Conservation (phyloP, 1,140 invertebrate genomes). For the Zaprionus davidi region DNA sequence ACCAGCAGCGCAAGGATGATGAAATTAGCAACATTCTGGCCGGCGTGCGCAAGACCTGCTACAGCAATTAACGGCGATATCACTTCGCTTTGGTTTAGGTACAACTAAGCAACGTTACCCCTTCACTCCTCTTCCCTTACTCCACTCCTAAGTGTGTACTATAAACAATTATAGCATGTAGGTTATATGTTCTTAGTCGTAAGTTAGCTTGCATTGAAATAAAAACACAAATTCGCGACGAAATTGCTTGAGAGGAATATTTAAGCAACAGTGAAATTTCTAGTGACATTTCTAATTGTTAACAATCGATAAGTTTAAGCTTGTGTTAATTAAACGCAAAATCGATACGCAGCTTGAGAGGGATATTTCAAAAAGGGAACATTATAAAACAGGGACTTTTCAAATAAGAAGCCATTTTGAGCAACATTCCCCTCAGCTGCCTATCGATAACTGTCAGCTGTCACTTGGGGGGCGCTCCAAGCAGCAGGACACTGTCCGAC, state of each 20-base stretch:
- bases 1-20: constrained; percentile 88
- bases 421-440: background rate
- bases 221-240: constrained; percentile 23
- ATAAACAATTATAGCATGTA: constrained; percentile 32
- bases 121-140: background rate
- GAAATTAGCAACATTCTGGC: constrained; percentile 94
- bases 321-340: background rate
- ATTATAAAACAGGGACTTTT: background rate
- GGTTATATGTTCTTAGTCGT: constrained; percentile 32
- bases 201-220: constrained; percentile 52
- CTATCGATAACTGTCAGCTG: constrained; percentile 4
- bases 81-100: constrained; percentile 44
- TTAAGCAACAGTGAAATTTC: background rate
- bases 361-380: background rate
- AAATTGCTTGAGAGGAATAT: background rate
- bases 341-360: background rate
- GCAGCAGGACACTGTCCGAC: constrained; percentile 18
- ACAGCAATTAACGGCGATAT: constrained; percentile 88
- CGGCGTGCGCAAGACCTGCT: constrained; percentile 93
- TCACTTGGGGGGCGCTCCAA: background rate
- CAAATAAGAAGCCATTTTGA: too few species aligned
- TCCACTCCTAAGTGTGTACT: constrained; percentile 23
- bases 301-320: background rate
- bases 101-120: constrained; percentile 18
- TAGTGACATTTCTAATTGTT: background rate